Percentiles rank a stretch among this genome's conserved stretches.
Evolutionary conservation across 1,140 invertebrate genomes (phyloP).

Genomic region (Drosophila teissieri): DNA sequence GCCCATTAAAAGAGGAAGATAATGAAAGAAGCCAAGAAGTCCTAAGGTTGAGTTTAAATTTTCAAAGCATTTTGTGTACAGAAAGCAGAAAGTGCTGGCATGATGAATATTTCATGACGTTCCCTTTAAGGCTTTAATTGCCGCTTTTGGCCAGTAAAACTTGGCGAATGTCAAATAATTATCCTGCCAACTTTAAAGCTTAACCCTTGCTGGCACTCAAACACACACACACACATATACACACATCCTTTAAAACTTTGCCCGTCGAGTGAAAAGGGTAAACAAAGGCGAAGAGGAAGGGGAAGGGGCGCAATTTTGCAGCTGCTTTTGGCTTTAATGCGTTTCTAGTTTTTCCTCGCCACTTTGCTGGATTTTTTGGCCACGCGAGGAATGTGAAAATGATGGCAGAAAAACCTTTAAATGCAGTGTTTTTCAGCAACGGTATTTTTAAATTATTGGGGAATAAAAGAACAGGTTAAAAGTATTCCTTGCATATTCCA

Average conservation of each 20-base stretch:
- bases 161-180: slow-evolving; percentile 48
- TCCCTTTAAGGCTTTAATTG: slow-evolving; percentile 43
- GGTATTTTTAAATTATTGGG: slow-evolving; percentile 4
- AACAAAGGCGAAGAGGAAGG: slow-evolving; percentile 20
- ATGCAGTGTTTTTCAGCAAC: neutral
- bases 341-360: slow-evolving; percentile 20
- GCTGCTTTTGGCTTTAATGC: slow-evolving; percentile 49
- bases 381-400: slow-evolving; percentile 14
- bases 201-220: slow-evolving; percentile 14
- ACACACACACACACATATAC: slow-evolving; percentile 9
- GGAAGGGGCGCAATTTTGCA: slow-evolving; percentile 23
- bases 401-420: slow-evolving; percentile 19
- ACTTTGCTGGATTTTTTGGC: slow-evolving; percentile 12
- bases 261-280: slow-evolving; percentile 36
- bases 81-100: too few species aligned
- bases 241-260: slow-evolving; percentile 43
- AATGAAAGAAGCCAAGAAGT: neutral
- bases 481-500: neutral
- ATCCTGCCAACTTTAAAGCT: slow-evolving; percentile 62
- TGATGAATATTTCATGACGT: too few species aligned
- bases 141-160: slow-evolving; percentile 17
- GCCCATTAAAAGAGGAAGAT: neutral
- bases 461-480: neutral
- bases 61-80: neutral
- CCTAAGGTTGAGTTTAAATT: neutral